Conservation (phyloP, 2,797 vertebrate species). For the Propithecus perrieri region DNA sequence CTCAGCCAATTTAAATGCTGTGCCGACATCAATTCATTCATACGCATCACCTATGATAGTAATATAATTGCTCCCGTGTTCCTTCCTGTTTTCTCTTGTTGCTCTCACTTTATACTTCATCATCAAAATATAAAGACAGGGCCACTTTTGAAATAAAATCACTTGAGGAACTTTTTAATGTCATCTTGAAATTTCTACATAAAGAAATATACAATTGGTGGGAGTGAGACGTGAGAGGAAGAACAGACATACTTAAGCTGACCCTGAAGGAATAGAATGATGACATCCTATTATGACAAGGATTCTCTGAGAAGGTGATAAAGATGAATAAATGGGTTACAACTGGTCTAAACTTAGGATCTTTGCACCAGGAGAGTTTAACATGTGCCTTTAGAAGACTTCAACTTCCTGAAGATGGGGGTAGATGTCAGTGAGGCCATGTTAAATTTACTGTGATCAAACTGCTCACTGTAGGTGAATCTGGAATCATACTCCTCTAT, state of each 20-base stretch:
- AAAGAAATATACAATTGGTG: neutral
- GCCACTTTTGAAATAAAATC: slow-evolving; percentile 70
- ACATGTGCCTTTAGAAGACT: neutral
- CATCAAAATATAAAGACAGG: slow-evolving; percentile 77
- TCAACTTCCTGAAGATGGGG: neutral
- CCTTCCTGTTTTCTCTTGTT: slow-evolving; percentile 70
- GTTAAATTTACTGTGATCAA: neutral
- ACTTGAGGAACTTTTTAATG: slow-evolving; percentile 75
- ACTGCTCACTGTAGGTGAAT: neutral
- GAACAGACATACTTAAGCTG: neutral
- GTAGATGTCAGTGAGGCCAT: neutral
- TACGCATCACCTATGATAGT: slow-evolving; percentile 30
- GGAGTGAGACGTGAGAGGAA: neutral
- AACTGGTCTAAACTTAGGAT: neutral
- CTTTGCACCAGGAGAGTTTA: neutral
- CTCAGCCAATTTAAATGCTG: slow-evolving; percentile 69
- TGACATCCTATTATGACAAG: neutral
- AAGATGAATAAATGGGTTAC: neutral
- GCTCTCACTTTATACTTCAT: slow-evolving; percentile 63
- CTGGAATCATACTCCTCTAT: neutral
- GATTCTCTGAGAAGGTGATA: neutral
- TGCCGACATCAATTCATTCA: slow-evolving; percentile 69
- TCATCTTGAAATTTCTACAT: slow-evolving; percentile 59
- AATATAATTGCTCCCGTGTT: slow-evolving; percentile 34
- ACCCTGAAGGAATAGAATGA: neutral